Evolutionary conservation across 2,797 vertebrate genomes (phyloP).

Genomic region (Danio jaintianensis): DNA sequence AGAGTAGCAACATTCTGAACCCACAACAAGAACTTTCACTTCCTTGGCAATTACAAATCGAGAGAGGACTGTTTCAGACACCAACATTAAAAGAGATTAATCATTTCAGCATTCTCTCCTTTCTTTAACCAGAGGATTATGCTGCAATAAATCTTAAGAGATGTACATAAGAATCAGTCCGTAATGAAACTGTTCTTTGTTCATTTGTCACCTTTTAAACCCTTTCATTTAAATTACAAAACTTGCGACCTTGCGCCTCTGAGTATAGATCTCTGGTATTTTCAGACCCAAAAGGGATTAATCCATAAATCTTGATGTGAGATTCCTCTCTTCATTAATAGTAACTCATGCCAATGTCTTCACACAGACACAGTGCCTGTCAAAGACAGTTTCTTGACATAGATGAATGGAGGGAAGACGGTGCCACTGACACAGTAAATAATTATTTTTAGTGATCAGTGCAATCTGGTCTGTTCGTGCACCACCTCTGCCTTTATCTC

Average conservation of each 20-base stretch:
- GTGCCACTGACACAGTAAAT: slow-evolving; percentile 59
- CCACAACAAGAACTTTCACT: slow-evolving; percentile 85
- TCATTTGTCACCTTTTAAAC: slow-evolving; percentile 90
- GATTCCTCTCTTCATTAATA: slow-evolving; percentile 80
- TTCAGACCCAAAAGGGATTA: slow-evolving; percentile 81
- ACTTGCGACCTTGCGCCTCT: slow-evolving; percentile 85
- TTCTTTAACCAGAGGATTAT: slow-evolving; percentile 92
- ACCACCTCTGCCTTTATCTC: slow-evolving; percentile 54
- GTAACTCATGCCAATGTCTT: slow-evolving; percentile 70
- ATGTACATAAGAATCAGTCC: slow-evolving; percentile 95
- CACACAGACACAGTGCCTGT: slow-evolving; percentile 59
- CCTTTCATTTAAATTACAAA: slow-evolving; percentile 90
- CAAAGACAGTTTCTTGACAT: slow-evolving; percentile 62
- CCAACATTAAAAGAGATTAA: slow-evolving; percentile 98
- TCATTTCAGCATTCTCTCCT: slow-evolving; percentile 88
- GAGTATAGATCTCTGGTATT: slow-evolving; percentile 86
- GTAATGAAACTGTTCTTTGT: slow-evolving; percentile 91
- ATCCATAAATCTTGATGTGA: slow-evolving; percentile 86
- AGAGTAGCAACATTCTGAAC: slow-evolving; percentile 88
- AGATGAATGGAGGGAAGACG: slow-evolving; percentile 63
- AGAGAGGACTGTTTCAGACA: slow-evolving; percentile 95
- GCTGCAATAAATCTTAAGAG: slow-evolving; percentile 97
- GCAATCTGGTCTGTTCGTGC: slow-evolving; percentile 47
- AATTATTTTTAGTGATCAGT: slow-evolving; percentile 65
- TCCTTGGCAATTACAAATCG: slow-evolving; percentile 97